phyloP scores from a whole-genome alignment of 2,797 vertebrate genomes.

The Anolis apletophallus region DNA sequence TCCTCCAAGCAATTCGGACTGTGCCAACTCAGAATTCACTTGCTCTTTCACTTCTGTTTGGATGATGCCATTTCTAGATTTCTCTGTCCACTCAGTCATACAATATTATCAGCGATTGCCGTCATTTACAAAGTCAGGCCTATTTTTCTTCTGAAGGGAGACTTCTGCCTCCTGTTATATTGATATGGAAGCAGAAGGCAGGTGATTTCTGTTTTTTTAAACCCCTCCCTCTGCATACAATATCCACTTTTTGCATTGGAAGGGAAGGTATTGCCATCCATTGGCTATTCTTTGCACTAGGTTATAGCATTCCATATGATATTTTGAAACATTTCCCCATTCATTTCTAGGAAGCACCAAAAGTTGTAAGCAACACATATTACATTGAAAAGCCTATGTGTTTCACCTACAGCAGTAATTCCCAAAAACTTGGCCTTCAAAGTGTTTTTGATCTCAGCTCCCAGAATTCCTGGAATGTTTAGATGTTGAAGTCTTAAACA shows the following conservation, averaged over 20 bases:
- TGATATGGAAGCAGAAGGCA: background rate
- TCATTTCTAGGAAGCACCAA: background rate
- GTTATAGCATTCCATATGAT: background rate
- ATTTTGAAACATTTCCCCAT: background rate
- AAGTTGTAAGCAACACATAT: no score
- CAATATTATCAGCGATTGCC: background rate
- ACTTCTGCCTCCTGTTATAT: background rate
- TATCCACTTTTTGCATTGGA: background rate
- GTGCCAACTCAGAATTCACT: background rate
- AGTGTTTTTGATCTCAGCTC: no score
- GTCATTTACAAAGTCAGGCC: background rate
- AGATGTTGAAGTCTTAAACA: no score
- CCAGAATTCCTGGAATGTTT: no score
- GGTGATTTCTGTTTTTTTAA: background rate
- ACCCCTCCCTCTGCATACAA: background rate
- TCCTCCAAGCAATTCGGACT: background rate
- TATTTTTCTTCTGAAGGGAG: background rate
- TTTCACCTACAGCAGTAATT: no score
- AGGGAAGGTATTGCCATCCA: no score
- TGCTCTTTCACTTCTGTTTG: background rate
- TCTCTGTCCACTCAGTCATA: background rate
- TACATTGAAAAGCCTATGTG: no score
- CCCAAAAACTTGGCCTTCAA: no score
- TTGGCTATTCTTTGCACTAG: background rate
- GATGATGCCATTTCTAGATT: background rate